Evolutionary conservation across 2,113 vertebrate genomes (phyloP), one percentile per base, ranked within the genome.

Genomic region (Platysternon megacephalum): DNA sequence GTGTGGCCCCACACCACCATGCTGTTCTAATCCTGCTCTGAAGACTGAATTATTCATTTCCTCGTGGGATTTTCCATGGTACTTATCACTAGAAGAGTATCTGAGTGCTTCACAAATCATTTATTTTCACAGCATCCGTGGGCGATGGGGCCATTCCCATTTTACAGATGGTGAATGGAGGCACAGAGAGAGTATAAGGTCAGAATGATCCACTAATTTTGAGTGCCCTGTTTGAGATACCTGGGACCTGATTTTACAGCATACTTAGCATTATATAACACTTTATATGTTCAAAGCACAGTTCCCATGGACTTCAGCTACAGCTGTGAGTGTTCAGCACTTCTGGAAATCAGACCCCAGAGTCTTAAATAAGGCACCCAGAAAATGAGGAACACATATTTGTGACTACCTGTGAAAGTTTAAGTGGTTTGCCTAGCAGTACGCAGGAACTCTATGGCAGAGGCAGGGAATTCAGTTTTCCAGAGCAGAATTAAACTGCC

Each of bases 111-210:
- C 65, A 48, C 44, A 35, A 32, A 79, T 22, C 1, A 0, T 56
- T 4, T 8, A 39, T 61, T 74, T 80, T 76, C 29, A 1, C 3
- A 68, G 28, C 3, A 13, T 32, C 32, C 19, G 24, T 46, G 35
- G 11, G 44, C 80, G 87, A 39, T 0, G 28, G 8, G 85, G 0
- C 81, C 58, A 28, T 96, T 13, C 0, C 0, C 21, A 46, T 46
- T 39, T 48, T 19, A 35, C 53, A 39, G 55, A 80, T 46, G 26
- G 42, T 12, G 42, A 88, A 22, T 39, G 28, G 44, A 92, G 72
- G 39, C 10, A 2, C 4, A 35, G 16, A 68, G 65, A 68, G 65
- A 72, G 39, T 72, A 39, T 39, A 22, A 72, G 65, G 19, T 72
- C 9, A 68, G 9, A 72, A 35, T 21, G n/a, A 72, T 22, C 65